Conservation (phyloP, 2,797 vertebrate genomes). For the Hemitrygon akajei region DNA sequence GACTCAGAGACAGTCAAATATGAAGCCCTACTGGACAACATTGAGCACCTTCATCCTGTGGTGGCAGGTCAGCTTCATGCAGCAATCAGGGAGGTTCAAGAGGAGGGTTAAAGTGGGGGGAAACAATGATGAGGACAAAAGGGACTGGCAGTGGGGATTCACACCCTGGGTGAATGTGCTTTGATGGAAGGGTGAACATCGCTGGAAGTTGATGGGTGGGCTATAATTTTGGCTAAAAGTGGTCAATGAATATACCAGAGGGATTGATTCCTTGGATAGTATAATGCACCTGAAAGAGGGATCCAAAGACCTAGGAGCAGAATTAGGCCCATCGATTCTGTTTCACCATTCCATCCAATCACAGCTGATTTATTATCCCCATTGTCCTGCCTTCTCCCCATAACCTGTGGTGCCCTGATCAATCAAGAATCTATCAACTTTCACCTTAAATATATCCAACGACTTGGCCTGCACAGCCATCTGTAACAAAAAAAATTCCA, state of each 20-base stretch:
- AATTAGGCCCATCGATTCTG: too few species aligned
- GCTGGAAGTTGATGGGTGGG: neutral
- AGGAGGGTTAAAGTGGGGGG: neutral
- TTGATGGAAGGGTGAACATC: neutral
- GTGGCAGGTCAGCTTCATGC: slow-evolving; percentile 44
- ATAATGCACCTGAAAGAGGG: neutral
- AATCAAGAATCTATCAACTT: too few species aligned
- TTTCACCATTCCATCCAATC: too few species aligned
- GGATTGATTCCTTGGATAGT: neutral
- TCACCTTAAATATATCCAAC: too few species aligned
- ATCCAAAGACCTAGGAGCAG: too few species aligned
- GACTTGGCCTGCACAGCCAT: too few species aligned
- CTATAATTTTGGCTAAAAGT: too few species aligned
- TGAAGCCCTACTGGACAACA: slow-evolving; percentile 49
- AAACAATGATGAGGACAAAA: neutral
- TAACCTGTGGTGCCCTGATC: too few species aligned
- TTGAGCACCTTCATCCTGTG: slow-evolving; percentile 42
- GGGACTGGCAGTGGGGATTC: neutral
- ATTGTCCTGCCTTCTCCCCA: too few species aligned
- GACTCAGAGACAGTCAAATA: slow-evolving; percentile 42
- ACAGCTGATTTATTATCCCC: too few species aligned
- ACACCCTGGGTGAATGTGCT: neutral
- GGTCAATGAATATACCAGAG: neutral
- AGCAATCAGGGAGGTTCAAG: too few species aligned
- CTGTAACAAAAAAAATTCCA: too few species aligned